A percentile compares a stretch with the other conserved stretches of the same genome.
These are phyloP conservation scores for Sphaerophoria rueppellii DNA, from an alignment of 2,888 invertebrate species.

Conservation along the genomic window DNA sequence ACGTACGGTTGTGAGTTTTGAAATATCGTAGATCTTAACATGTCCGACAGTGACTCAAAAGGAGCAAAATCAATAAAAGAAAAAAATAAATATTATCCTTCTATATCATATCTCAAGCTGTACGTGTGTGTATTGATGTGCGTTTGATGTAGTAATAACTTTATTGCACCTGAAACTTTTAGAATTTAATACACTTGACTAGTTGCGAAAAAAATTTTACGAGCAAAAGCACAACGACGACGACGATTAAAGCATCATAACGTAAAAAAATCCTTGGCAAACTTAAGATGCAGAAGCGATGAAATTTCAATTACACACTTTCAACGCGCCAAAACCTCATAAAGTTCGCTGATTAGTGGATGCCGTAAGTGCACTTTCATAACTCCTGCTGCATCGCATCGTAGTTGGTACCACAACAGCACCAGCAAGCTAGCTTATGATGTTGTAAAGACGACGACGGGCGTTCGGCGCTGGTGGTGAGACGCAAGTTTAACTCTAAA, in stretches of 20 bases:
- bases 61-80: conserved; percentile 26
- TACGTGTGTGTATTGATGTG: neutral
- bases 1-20: conserved; percentile 57
- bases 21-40: conserved; percentile 19
- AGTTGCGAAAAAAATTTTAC: conserved; percentile 18
- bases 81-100: conserved; percentile 7
- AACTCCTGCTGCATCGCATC: neutral
- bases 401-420: conserved; percentile 5
- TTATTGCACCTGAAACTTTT: conserved; percentile 24
- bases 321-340: conserved; percentile 48
- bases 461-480: neutral
- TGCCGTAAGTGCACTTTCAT: conserved; percentile 60
- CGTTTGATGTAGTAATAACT: neutral
- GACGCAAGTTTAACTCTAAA: conserved; percentile 21
- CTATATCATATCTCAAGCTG: neutral
- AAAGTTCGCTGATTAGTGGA: conserved; percentile 63
- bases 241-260: neutral
- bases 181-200: too few relatives aligned
- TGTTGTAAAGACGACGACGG: neutral
- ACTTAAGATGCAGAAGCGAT: conserved; percentile 26
- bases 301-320: conserved; percentile 61
- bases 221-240: neutral
- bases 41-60: conserved; percentile 16
- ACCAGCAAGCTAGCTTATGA: neutral
- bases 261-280: neutral